Evolutionary conservation across 2,797 vertebrate species (phyloP).

Genomic region (Euphonia xanthogaster): DNA sequence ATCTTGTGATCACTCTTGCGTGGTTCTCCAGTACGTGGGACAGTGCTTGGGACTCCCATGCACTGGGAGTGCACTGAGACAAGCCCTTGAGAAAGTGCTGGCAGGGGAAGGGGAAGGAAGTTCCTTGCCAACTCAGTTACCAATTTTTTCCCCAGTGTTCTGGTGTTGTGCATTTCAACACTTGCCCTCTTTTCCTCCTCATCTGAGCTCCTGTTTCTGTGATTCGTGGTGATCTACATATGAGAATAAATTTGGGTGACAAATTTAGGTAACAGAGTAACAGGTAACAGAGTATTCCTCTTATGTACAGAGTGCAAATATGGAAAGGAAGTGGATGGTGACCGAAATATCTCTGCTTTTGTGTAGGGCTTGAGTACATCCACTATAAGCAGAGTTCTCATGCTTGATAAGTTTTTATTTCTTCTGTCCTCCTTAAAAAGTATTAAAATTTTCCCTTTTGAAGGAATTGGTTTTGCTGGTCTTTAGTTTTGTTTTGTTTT

Average conservation of each 20-base stretch:
- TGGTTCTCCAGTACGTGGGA: background rate
- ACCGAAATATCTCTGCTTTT: background rate
- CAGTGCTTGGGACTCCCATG: fast-evolving
- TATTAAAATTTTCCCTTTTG: background rate
- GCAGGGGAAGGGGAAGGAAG: background rate
- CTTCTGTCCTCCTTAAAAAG: background rate
- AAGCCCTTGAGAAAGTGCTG: background rate
- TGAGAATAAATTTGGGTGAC: background rate
- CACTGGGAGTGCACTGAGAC: background rate
- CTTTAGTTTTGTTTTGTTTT: background rate
- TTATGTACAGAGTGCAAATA: background rate
- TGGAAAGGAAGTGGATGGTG: background rate
- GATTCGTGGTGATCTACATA: background rate
- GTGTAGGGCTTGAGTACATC: background rate
- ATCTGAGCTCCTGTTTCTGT: background rate
- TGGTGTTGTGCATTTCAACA: background rate
- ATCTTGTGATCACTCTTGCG: background rate
- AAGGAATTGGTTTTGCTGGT: background rate
- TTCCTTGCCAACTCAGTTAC: background rate
- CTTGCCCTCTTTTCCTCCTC: background rate
- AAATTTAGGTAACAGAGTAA: background rate
- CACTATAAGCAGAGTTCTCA: background rate
- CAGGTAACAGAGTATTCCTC: background rate
- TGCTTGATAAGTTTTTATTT: background rate
- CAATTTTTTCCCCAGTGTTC: background rate